phyloP scores from a whole-genome alignment of 2,113 vertebrate genomes.

The Melanotaenia duboulayi region DNA sequence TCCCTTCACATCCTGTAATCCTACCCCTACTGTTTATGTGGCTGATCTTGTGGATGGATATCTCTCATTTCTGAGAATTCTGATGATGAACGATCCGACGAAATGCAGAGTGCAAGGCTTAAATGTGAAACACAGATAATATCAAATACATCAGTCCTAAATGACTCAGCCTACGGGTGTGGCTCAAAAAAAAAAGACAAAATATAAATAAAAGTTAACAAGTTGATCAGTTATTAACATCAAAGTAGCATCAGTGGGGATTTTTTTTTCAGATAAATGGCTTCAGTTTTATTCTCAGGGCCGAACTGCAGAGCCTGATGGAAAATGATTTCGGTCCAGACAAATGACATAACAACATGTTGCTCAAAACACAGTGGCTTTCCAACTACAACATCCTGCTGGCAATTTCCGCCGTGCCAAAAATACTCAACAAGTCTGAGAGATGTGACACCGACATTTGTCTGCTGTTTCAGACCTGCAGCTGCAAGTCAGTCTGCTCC shows the following conservation, averaged over 20 bases:
- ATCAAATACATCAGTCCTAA: background rate
- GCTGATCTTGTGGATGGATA: background rate
- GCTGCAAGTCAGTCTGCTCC: conserved; percentile 11
- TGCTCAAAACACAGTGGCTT: conserved; percentile 3
- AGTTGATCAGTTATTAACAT: too few relatives aligned
- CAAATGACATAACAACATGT: conserved; percentile 31
- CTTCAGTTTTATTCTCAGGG: background rate
- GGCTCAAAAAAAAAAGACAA: background rate
- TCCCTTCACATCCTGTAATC: background rate
- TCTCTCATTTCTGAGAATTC: background rate
- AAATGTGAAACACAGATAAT: background rate
- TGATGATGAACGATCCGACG: background rate
- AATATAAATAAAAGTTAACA: background rate
- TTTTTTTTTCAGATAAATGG: background rate
- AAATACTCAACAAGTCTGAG: conserved; percentile 15
- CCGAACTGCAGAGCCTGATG: background rate
- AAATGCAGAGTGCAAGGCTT: background rate
- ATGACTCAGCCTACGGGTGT: background rate
- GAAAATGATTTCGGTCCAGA: conserved; percentile 10
- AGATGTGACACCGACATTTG: conserved; percentile 2
- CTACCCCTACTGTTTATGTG: background rate
- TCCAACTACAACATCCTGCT: conserved; percentile 14
- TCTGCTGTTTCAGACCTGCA: background rate
- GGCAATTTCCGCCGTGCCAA: conserved; percentile 13
- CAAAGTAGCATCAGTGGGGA: background rate